phyloP scores from a whole-genome alignment of 2,797 vertebrate species.

The Pseudochirops cupreus region DNA sequence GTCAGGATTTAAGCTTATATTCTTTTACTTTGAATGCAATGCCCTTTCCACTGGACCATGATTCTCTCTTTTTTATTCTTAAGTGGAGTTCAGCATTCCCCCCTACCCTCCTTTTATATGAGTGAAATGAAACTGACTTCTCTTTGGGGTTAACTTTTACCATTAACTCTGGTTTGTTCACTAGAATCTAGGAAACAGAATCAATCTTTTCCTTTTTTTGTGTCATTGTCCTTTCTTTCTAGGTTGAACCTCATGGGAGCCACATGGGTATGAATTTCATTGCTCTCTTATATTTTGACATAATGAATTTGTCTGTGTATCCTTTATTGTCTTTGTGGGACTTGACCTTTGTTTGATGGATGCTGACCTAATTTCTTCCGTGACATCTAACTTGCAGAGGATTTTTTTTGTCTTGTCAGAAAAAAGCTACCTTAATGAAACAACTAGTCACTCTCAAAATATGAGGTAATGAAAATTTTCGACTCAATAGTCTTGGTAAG shows the following conservation, averaged over 20 bases:
- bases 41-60: not conserved
- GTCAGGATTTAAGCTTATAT: not conserved
- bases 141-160: conserved; percentile 60
- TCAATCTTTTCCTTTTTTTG: conserved; percentile 45
- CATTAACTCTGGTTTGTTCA: conserved; percentile 60
- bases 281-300: conserved; percentile 53
- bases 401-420: conserved; percentile 60
- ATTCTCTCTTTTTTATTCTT: not conserved
- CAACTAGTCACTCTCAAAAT: conserved; percentile 75
- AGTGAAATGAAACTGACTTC: not conserved
- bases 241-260: conserved; percentile 46
- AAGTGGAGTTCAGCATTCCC: conserved; percentile 6
- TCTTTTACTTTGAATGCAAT: not conserved
- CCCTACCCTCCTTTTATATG: not conserved
- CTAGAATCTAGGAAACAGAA: conserved; percentile 65
- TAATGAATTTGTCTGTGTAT: conserved; percentile 61
- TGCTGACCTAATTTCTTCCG: conserved; percentile 76
- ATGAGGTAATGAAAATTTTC: conserved; percentile 64
- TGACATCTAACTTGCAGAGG: conserved; percentile 67
- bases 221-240: conserved; percentile 33
- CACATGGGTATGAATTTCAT: conserved; percentile 36
- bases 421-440: conserved; percentile 76
- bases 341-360: conserved; percentile 69
- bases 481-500: not conserved
- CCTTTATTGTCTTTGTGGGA: conserved; percentile 33